Conservation (phyloP, 2,797 vertebrate species). For the Rallus crepitans region DNA sequence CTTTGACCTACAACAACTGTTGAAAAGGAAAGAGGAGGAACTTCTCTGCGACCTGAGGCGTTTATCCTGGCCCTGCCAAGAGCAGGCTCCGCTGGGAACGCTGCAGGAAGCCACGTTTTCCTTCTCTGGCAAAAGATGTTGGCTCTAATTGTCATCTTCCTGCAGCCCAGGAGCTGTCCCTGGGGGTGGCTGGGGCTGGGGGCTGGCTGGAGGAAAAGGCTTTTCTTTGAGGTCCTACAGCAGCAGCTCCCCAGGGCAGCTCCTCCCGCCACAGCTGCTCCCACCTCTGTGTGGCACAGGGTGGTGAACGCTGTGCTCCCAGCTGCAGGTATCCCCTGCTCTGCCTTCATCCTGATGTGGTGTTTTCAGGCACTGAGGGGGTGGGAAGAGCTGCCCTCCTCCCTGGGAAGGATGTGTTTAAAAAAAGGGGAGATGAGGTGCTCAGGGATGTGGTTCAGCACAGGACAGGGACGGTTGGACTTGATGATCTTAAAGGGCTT, state of each 20-base stretch:
- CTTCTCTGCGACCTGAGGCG: accelerated
- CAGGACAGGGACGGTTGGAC: too few relatives aligned
- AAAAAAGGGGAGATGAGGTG: too few relatives aligned
- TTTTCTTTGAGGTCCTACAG: neutral
- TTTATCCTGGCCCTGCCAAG: neutral
- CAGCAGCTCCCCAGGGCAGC: neutral
- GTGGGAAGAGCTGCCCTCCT: neutral
- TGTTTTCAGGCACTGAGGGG: accelerated
- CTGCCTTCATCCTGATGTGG: accelerated
- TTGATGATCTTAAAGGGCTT: too few relatives aligned
- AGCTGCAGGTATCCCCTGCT: neutral
- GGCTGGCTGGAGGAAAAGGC: neutral
- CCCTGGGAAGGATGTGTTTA: too few relatives aligned
- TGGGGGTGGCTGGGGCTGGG: neutral
- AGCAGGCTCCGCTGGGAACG: neutral
- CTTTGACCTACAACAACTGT: neutral
- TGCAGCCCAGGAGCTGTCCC: accelerated
- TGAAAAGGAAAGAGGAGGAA: neutral
- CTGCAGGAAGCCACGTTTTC: neutral
- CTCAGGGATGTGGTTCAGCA: too few relatives aligned
- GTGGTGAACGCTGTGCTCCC: accelerated
- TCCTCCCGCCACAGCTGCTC: neutral
- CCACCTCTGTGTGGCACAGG: neutral
- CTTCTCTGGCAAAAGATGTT: neutral
- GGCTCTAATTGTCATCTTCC: conserved; percentile 46